Percentiles rank a stretch among this genome's conserved stretches.
Evolutionary conservation across 2,888 invertebrate genomes (phyloP).

Genomic region (Oscheius myriophilus): DNA sequence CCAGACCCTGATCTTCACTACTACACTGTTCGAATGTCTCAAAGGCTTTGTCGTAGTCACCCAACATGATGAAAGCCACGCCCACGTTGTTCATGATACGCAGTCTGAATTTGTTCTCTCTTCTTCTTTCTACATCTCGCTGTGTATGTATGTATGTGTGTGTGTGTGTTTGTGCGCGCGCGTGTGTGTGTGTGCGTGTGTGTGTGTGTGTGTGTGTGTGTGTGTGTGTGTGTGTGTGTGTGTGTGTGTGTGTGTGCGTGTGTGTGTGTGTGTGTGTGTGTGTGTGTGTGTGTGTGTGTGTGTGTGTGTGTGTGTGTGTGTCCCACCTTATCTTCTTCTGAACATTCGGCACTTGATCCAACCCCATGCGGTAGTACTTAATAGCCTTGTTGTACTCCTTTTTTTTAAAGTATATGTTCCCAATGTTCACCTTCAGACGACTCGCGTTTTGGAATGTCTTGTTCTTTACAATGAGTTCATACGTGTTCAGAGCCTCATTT

Average conservation of each 20-base stretch:
- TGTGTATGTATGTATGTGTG: no score
- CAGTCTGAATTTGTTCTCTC: constrained; percentile 70
- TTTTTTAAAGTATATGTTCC: constrained; percentile 94
- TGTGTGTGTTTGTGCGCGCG: no score
- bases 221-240: no score
- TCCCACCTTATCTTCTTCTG: constrained; percentile 89
- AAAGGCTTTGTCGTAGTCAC: constrained; percentile 93
- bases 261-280: no score
- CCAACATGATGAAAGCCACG: constrained; percentile 91
- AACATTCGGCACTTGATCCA: constrained; percentile 90
- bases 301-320: no score
- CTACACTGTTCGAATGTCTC: constrained; percentile 97
- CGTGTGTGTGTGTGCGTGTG: no score
- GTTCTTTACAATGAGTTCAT: constrained; percentile 88
- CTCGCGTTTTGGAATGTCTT: constrained; percentile 90
- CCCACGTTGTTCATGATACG: constrained; percentile 99
- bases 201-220: no score
- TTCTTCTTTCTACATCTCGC: no score
- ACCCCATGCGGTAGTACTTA: constrained; percentile 96
- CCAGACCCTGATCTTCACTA: constrained; percentile 91
- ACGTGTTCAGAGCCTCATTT: constrained; percentile 93
- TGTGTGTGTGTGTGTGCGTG: no score
- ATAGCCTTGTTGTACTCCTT: constrained; percentile 90
- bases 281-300: no score
- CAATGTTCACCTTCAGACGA: constrained; percentile 83